Percentiles rank a stretch among this genome's conserved stretches.
Evolutionary conservation across 92 coral and sea anemone genomes (phyloP).

Genomic region (Galaxea fascicularis): DNA sequence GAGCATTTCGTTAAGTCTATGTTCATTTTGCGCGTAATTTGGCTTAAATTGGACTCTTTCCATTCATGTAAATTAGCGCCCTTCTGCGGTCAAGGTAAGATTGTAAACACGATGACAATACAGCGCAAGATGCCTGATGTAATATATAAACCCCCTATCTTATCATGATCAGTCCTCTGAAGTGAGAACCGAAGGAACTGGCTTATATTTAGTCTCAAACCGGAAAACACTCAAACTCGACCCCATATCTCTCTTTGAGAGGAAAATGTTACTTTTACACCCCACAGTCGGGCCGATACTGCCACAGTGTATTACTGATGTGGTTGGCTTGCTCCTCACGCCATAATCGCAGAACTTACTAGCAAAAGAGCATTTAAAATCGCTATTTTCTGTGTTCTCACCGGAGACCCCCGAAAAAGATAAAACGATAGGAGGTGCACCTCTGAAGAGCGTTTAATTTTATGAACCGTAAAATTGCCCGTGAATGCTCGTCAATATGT

Average conservation of each 20-base stretch:
- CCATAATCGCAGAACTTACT: background rate
- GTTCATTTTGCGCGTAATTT: too few species aligned
- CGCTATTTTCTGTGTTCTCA: background rate
- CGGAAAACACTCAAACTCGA: constrained; percentile 16
- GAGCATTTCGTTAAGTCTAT: background rate
- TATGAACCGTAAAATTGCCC: constrained; percentile 13
- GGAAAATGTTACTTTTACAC: constrained; percentile 43
- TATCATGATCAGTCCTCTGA: constrained; percentile 11
- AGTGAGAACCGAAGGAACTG: constrained; percentile 29
- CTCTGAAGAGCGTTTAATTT: background rate
- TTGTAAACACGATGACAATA: background rate
- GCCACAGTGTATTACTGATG: background rate
- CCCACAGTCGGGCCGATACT: background rate
- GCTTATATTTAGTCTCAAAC: constrained; percentile 25
- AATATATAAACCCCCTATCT: constrained; percentile 29
- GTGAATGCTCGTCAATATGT: background rate
- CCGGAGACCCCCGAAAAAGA: background rate
- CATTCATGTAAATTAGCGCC: background rate
- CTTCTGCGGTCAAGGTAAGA: constrained; percentile 25
- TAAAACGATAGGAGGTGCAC: background rate
- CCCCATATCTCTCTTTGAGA: constrained; percentile 38
- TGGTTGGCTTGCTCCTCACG: background rate
- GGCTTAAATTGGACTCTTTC: background rate
- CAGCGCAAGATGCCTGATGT: background rate
- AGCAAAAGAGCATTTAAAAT: background rate